A percentile compares a stretch with the other conserved stretches of the same genome.
These are phyloP conservation scores for Bugula neritina DNA, from an alignment of 2,888 invertebrate species.

Conservation along the genomic window DNA sequence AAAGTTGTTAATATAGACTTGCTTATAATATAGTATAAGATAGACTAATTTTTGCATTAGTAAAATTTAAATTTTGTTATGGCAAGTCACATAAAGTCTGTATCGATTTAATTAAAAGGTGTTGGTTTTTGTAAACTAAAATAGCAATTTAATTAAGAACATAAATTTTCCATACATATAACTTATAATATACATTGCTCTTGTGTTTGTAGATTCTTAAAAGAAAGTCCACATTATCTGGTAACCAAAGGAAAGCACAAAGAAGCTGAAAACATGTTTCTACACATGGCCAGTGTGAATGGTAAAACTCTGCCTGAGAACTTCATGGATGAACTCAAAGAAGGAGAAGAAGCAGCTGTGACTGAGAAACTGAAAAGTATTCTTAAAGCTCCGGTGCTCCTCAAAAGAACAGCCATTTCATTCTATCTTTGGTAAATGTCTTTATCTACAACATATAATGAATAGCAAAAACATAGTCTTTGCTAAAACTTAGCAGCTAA, in stretches of 20 bases:
- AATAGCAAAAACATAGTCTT: neutral
- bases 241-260: slow-evolving; percentile 22
- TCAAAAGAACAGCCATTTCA: neutral
- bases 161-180: neutral
- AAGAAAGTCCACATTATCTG: slow-evolving; percentile 11
- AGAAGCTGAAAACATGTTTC: neutral
- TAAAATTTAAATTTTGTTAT: neutral
- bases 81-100: neutral
- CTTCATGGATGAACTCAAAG: neutral
- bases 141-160: neutral
- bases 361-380: neutral
- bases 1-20: too few relatives aligned
- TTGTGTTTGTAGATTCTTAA: neutral
- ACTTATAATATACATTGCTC: neutral
- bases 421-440: slow-evolving; percentile 7
- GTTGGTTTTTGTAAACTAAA: too few relatives aligned
- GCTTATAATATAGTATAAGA: too few relatives aligned
- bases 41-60: too few relatives aligned
- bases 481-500: too few relatives aligned
- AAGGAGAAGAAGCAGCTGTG: slow-evolving; percentile 3
- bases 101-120: too few relatives aligned
- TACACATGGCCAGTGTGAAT: neutral
- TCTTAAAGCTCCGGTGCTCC: slow-evolving; percentile 5
- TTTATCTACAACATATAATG: neutral
- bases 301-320: neutral